Evolutionary conservation across 1,140 invertebrate species (phyloP), one percentile per base, ranked within the genome.

Genomic region (Argopecten irradians): DNA sequence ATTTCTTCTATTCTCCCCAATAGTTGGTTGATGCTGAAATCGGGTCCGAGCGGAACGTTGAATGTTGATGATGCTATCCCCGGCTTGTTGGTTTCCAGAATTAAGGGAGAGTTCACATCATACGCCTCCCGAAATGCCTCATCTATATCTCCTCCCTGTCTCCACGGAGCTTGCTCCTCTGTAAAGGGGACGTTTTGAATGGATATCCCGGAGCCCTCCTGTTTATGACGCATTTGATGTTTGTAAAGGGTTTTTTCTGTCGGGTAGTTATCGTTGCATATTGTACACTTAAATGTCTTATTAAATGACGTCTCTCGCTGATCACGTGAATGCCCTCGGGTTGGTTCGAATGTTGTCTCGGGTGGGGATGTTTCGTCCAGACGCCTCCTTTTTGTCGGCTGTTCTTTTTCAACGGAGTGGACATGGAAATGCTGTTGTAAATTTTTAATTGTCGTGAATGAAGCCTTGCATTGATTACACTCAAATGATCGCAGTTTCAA

Each of bases 31-130:
- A 85, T 34, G 34, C 32, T 84, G 33, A 89, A 85, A 28, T 87
- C 89, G 32, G 85, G 85, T 28, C 83, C 41, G 1, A 89, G 46
- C 16, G 89, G 89, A 11, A 87, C n/a, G 46, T 87, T 89, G 36
- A 87, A 89, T 0, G 35, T 89, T 28, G 41, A 34, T 22, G 32
- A 55, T n/a, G 85, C 83, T 1, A 36, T 22, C n/a, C 55, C 83
- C 33, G 84, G 35, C 22, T 35, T 34, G 35, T 87, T 43, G 32
- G 82, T 43, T 43, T 87, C 36, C 19, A 87, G 55, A 8, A 89
- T 87, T 9, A 89, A 28, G 13, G 86, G 82, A n/a, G 46, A 34
- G 43, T 89, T 89, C 28, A 46, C 34, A 22, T 89, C 86, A 84
- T 89, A 89, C 2, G 85, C 39, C 11, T 83, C 34, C 7, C 82